phyloP scores from a whole-genome alignment of 2,797 vertebrate genomes.

The Coilia nasus region DNA sequence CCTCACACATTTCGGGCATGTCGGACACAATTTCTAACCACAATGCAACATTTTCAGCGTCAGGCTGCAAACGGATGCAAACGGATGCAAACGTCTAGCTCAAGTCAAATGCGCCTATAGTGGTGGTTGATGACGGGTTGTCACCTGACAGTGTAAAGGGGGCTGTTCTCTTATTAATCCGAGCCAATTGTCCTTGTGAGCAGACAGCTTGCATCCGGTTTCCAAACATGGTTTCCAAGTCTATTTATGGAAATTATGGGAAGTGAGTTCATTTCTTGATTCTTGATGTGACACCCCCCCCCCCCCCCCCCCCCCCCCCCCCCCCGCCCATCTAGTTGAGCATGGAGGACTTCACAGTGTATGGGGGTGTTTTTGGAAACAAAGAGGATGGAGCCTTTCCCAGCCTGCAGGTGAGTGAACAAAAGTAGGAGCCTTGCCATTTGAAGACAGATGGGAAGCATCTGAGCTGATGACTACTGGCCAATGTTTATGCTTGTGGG shows the following conservation, averaged over 20 bases:
- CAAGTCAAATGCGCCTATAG: not conserved
- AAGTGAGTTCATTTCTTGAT: not conserved
- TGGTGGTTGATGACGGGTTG: not conserved
- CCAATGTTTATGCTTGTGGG: not conserved
- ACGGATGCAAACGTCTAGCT: too few species aligned
- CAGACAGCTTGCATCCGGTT: not conserved
- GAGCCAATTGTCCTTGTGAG: constrained; percentile 40
- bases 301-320: not conserved
- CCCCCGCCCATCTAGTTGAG: constrained; percentile 74
- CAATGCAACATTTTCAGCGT: too few species aligned
- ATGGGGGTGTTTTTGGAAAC: constrained; percentile 87
- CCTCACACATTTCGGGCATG: too few species aligned
- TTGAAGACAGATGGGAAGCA: not conserved
- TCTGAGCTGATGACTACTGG: not conserved
- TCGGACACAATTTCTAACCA: too few species aligned
- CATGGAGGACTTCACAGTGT: constrained; percentile 87
- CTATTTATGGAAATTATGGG: not conserved
- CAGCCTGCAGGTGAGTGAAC: constrained; percentile 80
- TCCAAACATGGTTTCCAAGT: constrained; percentile 49
- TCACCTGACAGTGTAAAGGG: not conserved
- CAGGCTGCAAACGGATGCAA: too few species aligned
- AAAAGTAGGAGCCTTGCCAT: not conserved
- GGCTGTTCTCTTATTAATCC: constrained; percentile 61
- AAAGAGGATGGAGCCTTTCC: constrained; percentile 82
- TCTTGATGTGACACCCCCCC: too few species aligned